Evolutionary conservation across 2,888 invertebrate genomes (phyloP).

Genomic region (Stenotaenia linearis): DNA sequence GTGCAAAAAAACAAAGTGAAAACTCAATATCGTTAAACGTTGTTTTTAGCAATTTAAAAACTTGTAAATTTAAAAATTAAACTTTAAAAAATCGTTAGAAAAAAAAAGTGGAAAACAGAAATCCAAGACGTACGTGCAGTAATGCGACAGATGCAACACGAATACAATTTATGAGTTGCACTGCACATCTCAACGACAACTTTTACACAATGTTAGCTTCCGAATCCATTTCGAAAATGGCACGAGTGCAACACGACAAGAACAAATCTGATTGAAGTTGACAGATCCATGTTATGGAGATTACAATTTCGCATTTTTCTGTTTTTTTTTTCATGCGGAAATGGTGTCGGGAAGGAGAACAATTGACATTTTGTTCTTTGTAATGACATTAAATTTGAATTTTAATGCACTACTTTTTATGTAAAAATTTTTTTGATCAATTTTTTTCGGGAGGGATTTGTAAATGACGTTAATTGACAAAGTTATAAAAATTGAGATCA

Average conservation of each 20-base stretch:
- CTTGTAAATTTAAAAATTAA: neutral
- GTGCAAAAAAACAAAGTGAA: constrained; percentile 1
- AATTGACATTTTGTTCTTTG: no score
- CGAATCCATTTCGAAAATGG: constrained; percentile 1
- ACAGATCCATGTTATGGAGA: neutral
- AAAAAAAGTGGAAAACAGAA: neutral
- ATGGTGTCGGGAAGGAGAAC: no score
- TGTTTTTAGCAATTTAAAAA: neutral
- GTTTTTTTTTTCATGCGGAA: no score
- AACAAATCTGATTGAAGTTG: constrained; percentile 3
- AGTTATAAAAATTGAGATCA: no score
- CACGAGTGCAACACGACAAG: neutral
- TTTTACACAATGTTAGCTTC: neutral
- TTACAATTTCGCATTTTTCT: neutral
- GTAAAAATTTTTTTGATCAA: no score
- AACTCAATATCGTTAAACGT: neutral
- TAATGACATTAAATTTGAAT: no score
- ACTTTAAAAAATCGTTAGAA: neutral
- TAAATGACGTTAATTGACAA: no score
- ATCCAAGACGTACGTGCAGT: neutral
- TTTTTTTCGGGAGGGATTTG: no score
- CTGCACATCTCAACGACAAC: neutral
- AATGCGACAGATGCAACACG: neutral
- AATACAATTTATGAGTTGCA: neutral
- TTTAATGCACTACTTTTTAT: no score